Percentiles rank a stretch among this genome's conserved stretches.
Evolutionary conservation across 2,113 vertebrate genomes (phyloP).

Genomic region (Malurus elegans): DNA sequence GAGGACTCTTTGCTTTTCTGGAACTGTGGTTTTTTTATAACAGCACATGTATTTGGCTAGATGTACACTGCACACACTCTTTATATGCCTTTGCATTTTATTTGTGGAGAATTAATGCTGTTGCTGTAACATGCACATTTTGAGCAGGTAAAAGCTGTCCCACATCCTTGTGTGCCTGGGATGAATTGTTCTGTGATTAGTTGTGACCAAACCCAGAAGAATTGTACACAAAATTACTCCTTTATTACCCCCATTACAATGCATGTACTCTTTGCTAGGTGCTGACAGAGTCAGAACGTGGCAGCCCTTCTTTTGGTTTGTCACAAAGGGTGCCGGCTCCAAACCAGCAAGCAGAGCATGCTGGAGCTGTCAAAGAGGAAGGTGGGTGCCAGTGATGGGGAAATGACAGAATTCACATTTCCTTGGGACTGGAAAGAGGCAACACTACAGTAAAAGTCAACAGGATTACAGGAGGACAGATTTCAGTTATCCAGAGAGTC

Average conservation of each 20-base stretch:
- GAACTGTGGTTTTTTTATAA: background rate
- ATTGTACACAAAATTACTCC: background rate
- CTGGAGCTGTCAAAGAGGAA: background rate
- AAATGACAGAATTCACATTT: constrained; percentile 27
- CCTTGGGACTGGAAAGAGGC: background rate
- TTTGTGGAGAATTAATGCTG: background rate
- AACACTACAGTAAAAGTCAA: background rate
- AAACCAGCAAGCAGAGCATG: background rate
- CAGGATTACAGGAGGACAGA: background rate
- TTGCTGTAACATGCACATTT: background rate
- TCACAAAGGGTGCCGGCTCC: background rate
- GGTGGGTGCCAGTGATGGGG: background rate
- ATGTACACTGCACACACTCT: background rate
- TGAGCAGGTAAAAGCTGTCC: background rate
- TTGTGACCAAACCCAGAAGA: background rate
- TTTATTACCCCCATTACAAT: constrained; percentile 28
- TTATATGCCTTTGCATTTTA: background rate
- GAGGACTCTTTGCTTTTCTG: background rate
- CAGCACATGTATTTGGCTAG: background rate
- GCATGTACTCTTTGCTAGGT: background rate
- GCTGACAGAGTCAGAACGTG: background rate
- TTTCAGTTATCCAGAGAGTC: background rate
- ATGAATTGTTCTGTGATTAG: background rate
- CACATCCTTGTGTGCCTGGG: background rate
- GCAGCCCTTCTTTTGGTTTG: background rate